These are phyloP conservation scores for Ormyrus thymus DNA, from an alignment of 2,888 invertebrate genomes.

Conservation along the genomic window DNA sequence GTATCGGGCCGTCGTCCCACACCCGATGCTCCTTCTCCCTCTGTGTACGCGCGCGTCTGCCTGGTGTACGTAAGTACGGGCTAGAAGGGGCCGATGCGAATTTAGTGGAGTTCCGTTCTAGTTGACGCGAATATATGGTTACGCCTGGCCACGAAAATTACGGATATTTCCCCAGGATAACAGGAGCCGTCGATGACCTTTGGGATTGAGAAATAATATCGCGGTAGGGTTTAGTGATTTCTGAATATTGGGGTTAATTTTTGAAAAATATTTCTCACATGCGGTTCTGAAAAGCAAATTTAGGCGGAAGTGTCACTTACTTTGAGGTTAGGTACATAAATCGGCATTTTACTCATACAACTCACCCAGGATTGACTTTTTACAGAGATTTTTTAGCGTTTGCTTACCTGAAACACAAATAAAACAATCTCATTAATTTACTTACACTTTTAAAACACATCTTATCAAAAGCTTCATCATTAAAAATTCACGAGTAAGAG, in stretches of 20 bases:
- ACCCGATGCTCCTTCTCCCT: background rate
- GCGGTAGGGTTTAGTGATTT: background rate
- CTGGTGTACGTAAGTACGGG: background rate
- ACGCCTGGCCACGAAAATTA: constrained; percentile 19
- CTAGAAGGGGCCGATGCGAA: constrained; percentile 24
- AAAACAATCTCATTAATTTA: constrained; percentile 9
- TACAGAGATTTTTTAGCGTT: background rate
- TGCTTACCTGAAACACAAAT: constrained; percentile 54
- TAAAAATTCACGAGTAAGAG: background rate
- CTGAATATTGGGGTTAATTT: background rate
- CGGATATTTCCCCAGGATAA: constrained; percentile 33
- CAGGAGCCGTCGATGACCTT: background rate
- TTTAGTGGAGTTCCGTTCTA: constrained; percentile 43
- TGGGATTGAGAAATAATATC: background rate
- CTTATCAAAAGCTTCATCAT: background rate
- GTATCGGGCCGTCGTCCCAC: constrained; percentile 37
- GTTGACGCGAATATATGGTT: constrained; percentile 42
- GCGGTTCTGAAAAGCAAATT: background rate
- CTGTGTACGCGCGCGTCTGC: background rate
- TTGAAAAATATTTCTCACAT: no score
- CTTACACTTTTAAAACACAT: no score
- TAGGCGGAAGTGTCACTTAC: constrained; percentile 1
- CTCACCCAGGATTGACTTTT: background rate
- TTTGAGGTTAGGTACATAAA: background rate
- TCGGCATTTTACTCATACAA: constrained; percentile 1